Evolutionary conservation across 2,888 invertebrate genomes (phyloP), one percentile per base, ranked within the genome.

Genomic region (Muscina levida): DNA sequence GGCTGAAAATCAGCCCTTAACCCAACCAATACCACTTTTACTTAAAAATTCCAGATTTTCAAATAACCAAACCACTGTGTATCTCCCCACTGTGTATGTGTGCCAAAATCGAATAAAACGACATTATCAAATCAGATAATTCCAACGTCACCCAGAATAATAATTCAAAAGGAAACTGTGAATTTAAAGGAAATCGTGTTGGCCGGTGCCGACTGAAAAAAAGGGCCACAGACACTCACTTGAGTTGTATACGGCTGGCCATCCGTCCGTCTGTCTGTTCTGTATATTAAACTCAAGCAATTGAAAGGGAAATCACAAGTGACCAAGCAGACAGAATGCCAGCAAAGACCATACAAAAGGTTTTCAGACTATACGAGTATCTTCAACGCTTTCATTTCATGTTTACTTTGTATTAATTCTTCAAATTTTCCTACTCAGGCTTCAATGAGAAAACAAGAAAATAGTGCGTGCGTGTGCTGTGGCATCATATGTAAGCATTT

Each of bases 401-500:
- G 31, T 31, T 31, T n/a, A n/a, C n/a, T n/a, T n/a, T 31, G 31
- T 31, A 5, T 31, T 31, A 3, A 31, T 31, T 31, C 31, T 31
- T 31, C 8, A 31, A 5, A 5, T 8, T 31, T 31, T 31, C 31
- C 31, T 3, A n/a, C n/a, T 31, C 31, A 31, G 3, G 31, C 31
- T 5, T 31, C 8, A 31, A 31, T 31, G 4, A 8, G 31, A 8
- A 31, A 31, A n/a, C n/a, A n/a, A 10, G 13, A 31, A 67, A 56
- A 70, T 11, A 67, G 37, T 71, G 74, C 71, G 37, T 71, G 74
- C 71, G 59, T 74, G 73, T 74, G 74, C 22, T 66, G 19, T 31
- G 22, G 74, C 79, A 79, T 79, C 59, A 51, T 67, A 74, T 74
- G 74, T 37, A 37, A 46, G 78, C 66, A 74, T 79, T 79, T 72